Conservation (phyloP, 2,888 invertebrate species). For the Aelia acuminata region DNA sequence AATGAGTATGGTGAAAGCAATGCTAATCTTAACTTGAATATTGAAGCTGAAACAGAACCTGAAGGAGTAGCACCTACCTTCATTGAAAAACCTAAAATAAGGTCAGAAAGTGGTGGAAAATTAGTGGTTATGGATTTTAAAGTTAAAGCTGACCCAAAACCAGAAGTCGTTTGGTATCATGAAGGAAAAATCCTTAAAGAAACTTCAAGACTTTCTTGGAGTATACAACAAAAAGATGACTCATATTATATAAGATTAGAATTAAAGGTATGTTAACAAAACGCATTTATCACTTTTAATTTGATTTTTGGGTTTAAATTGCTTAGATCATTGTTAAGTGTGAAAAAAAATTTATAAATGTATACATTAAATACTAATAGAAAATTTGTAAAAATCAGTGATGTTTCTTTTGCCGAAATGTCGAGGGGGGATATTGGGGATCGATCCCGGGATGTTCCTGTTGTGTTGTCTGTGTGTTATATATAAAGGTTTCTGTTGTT, state of each 20-base stretch:
- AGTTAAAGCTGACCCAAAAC: slow-evolving; percentile 86
- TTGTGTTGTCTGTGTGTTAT: too few species aligned
- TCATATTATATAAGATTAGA: slow-evolving; percentile 90
- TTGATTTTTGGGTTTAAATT: too few species aligned
- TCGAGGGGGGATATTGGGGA: too few species aligned
- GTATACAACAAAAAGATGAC: slow-evolving; percentile 81
- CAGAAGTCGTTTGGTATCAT: slow-evolving; percentile 86
- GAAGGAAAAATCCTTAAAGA: slow-evolving; percentile 85
- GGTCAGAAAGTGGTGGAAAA: slow-evolving; percentile 87
- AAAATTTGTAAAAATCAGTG: too few species aligned
- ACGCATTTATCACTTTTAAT: background rate
- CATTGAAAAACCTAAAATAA: slow-evolving; percentile 89
- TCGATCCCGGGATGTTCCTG: too few species aligned
- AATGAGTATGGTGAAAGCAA: slow-evolving; percentile 97
- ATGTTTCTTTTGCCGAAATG: too few species aligned
- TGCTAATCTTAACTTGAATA: slow-evolving; percentile 95
- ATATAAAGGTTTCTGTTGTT: too few species aligned
- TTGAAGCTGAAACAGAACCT: slow-evolving; percentile 95
- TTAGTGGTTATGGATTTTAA: slow-evolving; percentile 90
- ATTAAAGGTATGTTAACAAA: slow-evolving; percentile 72
- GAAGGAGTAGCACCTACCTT: slow-evolving; percentile 96
- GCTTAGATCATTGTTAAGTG: too few species aligned
- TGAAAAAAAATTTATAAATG: too few species aligned
- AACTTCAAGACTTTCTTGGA: slow-evolving; percentile 83
- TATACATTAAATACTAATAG: too few species aligned